Percentiles rank a stretch among this genome's conserved stretches.
These are phyloP conservation scores for Chromoteleia sp. DNA, from an alignment of 2,888 invertebrate genomes.

Conservation along the genomic window DNA sequence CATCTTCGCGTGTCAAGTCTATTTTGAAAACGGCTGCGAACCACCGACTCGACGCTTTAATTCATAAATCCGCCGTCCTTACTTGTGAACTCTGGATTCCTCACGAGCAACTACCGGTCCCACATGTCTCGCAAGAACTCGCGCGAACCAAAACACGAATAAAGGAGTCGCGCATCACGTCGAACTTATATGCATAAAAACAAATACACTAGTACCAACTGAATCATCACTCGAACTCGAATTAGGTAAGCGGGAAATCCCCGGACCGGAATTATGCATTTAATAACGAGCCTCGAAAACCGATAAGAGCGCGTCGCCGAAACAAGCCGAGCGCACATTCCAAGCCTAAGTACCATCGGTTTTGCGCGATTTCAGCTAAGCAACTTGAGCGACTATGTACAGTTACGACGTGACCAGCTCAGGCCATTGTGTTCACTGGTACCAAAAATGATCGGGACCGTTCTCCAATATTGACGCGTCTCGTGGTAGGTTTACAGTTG, in stretches of 20 bases:
- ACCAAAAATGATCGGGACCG: slow-evolving; percentile 22
- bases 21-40: too few relatives aligned
- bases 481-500: too few relatives aligned
- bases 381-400: slow-evolving; percentile 3
- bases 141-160: slow-evolving; percentile 54
- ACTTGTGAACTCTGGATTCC: slow-evolving; percentile 56
- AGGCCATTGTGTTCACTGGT: slow-evolving; percentile 7
- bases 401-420: slow-evolving; percentile 14
- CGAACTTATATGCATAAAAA: slow-evolving; percentile 49
- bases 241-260: slow-evolving; percentile 51
- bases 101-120: slow-evolving; percentile 54
- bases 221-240: slow-evolving; percentile 58
- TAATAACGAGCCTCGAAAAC: slow-evolving; percentile 41
- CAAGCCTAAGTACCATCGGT: slow-evolving; percentile 58
- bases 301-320: slow-evolving; percentile 34
- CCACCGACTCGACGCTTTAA: not conserved
- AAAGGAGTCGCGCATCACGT: slow-evolving; percentile 49
- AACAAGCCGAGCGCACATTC: slow-evolving; percentile 38
- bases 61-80: slow-evolving; percentile 25
- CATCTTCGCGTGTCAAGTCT: too few relatives aligned
- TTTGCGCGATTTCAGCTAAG: slow-evolving; percentile 32
- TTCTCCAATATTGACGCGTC: slow-evolving; percentile 11
- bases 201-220: slow-evolving; percentile 47
- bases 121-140: slow-evolving; percentile 49
- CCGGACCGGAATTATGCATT: slow-evolving; percentile 29